Evolutionary conservation across 92 coral and sea anemone species (phyloP), one percentile per base, ranked within the genome.

Genomic region (Siderastrea siderea): DNA sequence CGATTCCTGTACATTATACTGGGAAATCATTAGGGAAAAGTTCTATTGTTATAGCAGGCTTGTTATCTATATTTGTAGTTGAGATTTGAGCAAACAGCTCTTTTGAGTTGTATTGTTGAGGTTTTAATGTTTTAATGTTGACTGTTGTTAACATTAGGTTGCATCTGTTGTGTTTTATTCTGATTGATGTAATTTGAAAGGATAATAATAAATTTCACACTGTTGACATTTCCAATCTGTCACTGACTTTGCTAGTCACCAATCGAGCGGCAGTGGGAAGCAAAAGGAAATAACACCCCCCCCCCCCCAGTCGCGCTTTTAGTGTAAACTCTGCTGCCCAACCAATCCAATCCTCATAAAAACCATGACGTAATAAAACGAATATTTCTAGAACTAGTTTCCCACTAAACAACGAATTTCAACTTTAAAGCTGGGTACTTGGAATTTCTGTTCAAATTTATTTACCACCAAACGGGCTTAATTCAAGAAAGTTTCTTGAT

Each of bases 161-260:
- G 81, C 68, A 58, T 76, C 19, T 19, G 68, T 76, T 76, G 81
- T 76, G 78, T 74, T 76, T 50, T 43, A 43, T 76, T 76, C 81
- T 76, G 80, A 75, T 75, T 8, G 67, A 75, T 75, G 17, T 0
- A 55, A 75, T 55, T 75, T 75, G 66, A 75, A 55, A 49, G 66
- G 9, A 68, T 12, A 19, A 59, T 55, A 75, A 75, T 59, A 75
- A 50, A 74, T 74, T 74, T 74, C 46, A 74, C 63, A 74, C 46
- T 74, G 79, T 74, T 74, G 52, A 74, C 68, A 60, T 73, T 73
- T 73, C 15, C 47, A 73, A 73, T 73, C 77, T 73, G 77, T 51
- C 45, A 73, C 6, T 14, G 60, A 49, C 16, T 38, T 73, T 73
- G 61, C 11, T 73, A 51, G 77, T 49, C 77, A 3, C 4, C 60